A percentile compares a stretch with the other conserved stretches of the same genome.
phyloP scores from a whole-genome alignment of 1,140 invertebrate species.

The Cydia strobilella region DNA sequence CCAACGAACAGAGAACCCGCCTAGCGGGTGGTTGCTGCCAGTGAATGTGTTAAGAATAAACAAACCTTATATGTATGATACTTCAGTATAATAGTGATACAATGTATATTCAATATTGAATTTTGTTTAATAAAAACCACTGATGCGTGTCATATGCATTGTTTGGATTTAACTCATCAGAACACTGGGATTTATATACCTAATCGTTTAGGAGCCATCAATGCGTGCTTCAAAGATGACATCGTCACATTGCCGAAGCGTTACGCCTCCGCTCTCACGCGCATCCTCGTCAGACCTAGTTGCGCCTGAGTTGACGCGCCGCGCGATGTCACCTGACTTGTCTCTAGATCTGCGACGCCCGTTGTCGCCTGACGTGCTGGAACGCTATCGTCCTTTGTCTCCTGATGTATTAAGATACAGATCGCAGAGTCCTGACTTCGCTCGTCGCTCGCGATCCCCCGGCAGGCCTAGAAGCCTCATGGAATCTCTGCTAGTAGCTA shows the following conservation, averaged over 20 bases:
- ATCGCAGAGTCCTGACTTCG: slow-evolving; percentile 50
- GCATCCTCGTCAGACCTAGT: slow-evolving; percentile 61
- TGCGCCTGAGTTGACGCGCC: slow-evolving; percentile 41
- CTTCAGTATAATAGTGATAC: neutral
- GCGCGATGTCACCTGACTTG: slow-evolving; percentile 49
- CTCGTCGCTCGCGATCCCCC: slow-evolving; percentile 71
- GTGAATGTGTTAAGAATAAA: too few species aligned
- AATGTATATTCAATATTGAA: neutral
- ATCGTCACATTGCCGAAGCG: slow-evolving; percentile 73
- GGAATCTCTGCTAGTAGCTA: slow-evolving; percentile 88
- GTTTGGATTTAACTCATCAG: neutral
- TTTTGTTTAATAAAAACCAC: neutral
- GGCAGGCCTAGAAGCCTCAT: slow-evolving; percentile 85
- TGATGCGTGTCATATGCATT: neutral
- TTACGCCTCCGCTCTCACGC: slow-evolving; percentile 69
- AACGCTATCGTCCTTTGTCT: slow-evolving; percentile 50
- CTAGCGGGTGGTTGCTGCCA: too few species aligned
- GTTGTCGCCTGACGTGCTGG: slow-evolving; percentile 47
- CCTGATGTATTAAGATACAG: slow-evolving; percentile 36
- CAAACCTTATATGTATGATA: too few species aligned
- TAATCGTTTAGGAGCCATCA: neutral
- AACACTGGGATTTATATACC: neutral
- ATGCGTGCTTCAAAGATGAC: slow-evolving; percentile 76
- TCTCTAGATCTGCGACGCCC: slow-evolving; percentile 45
- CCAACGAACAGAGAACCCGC: too few species aligned